Evolutionary conservation across 2,888 invertebrate species (phyloP).

Genomic region (Xanthostigma xanthostigma): DNA sequence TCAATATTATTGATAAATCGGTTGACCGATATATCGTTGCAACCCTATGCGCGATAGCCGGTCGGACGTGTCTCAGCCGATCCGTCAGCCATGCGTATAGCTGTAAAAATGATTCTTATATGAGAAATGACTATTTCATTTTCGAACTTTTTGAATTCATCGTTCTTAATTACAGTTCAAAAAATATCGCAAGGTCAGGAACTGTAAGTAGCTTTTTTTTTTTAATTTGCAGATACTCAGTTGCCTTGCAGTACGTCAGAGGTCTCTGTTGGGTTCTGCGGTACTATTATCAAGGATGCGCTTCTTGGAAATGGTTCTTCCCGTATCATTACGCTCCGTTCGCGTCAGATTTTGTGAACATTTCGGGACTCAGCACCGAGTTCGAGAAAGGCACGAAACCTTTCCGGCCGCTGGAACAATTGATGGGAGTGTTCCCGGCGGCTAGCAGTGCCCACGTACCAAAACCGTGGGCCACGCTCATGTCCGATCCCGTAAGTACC

Average conservation of each 20-base stretch:
- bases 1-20: no score
- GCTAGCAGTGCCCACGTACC: slow-evolving; percentile 92
- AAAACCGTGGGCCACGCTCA: slow-evolving; percentile 79
- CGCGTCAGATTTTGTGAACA: slow-evolving; percentile 94
- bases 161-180: no score
- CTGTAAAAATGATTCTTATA: no score
- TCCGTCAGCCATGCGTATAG: no score
- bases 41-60: no score
- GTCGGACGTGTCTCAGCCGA: no score
- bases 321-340: slow-evolving; percentile 99
- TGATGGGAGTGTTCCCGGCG: slow-evolving; percentile 99
- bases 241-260: slow-evolving; percentile 86
- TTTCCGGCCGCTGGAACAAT: slow-evolving; percentile 92
- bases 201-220: no score
- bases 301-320: slow-evolving; percentile 99
- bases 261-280: slow-evolving; percentile 97
- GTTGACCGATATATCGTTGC: no score
- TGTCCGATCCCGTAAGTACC: slow-evolving; percentile 69
- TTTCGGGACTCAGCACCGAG: slow-evolving; percentile 68
- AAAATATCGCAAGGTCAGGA: no score
- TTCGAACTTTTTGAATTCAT: no score
- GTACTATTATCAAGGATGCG: slow-evolving; percentile 99
- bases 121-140: no score
- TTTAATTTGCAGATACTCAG: slow-evolving; percentile 45
- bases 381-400: slow-evolving; percentile 84